Conservation (phyloP, 2,888 invertebrate species). For the Sarcophaga carnaria region DNA sequence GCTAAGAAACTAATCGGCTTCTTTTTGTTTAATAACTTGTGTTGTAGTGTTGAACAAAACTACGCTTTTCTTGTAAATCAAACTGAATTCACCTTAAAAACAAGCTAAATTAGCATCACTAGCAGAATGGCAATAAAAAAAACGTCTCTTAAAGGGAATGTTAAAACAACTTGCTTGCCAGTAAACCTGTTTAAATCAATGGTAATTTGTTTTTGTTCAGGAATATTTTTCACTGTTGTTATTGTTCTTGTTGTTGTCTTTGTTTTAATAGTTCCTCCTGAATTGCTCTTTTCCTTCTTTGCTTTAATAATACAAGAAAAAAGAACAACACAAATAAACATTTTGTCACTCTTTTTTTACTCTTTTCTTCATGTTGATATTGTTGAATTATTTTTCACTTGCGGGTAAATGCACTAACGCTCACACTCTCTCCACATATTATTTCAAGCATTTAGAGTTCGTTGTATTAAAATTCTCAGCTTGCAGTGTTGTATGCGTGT, state of each 20-base stretch:
- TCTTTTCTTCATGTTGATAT: neutral
- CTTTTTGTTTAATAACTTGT: too few relatives aligned
- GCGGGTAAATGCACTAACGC: too few relatives aligned
- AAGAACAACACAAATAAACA: slow-evolving; percentile 11
- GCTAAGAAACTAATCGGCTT: too few relatives aligned
- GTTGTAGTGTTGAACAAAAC: too few relatives aligned
- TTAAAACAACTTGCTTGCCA: slow-evolving; percentile 45
- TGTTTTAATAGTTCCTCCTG: neutral
- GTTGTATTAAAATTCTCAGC: too few relatives aligned
- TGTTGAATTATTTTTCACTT: neutral
- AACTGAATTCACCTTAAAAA: too few relatives aligned
- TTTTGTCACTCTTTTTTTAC: slow-evolving; percentile 48
- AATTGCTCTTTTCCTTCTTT: slow-evolving; percentile 3
- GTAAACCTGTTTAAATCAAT: slow-evolving; percentile 64
- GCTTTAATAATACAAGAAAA: neutral
- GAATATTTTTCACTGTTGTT: neutral
- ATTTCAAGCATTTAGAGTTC: too few relatives aligned
- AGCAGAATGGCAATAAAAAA: too few relatives aligned
- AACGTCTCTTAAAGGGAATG: neutral
- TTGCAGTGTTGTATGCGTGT: too few relatives aligned
- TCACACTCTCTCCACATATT: neutral
- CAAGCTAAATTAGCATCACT: too few relatives aligned
- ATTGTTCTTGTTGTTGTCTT: neutral
- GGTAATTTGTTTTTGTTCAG: slow-evolving; percentile 30
- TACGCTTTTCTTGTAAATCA: too few relatives aligned